Percentiles rank a stretch among this genome's conserved stretches.
phyloP scores from a whole-genome alignment of 2,888 invertebrate genomes.

The Thumatha senex region DNA sequence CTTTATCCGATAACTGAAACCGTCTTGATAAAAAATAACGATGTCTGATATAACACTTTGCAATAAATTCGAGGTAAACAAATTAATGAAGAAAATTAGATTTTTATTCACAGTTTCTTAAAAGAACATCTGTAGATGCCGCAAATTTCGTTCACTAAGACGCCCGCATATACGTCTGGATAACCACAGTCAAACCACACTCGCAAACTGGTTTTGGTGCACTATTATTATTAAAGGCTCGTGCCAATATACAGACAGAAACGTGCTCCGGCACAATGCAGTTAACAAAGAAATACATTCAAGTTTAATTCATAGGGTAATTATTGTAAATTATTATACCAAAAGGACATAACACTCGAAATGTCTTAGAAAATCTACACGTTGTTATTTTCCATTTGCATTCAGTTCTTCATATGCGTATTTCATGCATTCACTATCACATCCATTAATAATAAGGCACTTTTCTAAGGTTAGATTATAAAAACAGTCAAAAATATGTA shows the following conservation, averaged over 20 bases:
- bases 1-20: slow-evolving; percentile 13
- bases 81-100: slow-evolving; percentile 27
- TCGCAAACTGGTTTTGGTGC: slow-evolving; percentile 80
- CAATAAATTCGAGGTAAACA: slow-evolving; percentile 20
- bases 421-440: slow-evolving; percentile 78
- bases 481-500: slow-evolving; percentile 61
- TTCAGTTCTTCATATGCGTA: slow-evolving; percentile 55
- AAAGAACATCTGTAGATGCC: slow-evolving; percentile 46
- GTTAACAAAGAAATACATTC: slow-evolving; percentile 64
- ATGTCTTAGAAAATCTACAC: slow-evolving; percentile 62
- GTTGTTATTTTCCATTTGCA: slow-evolving; percentile 59
- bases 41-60: slow-evolving; percentile 25
- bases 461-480: slow-evolving; percentile 59
- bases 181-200: slow-evolving; percentile 76
- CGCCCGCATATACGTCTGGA: slow-evolving; percentile 76
- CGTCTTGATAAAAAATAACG: slow-evolving; percentile 27
- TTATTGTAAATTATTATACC: slow-evolving; percentile 68
- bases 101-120: slow-evolving; percentile 38
- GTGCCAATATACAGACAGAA: slow-evolving; percentile 76
- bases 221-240: slow-evolving; percentile 82
- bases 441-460: slow-evolving; percentile 78
- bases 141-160: slow-evolving; percentile 66
- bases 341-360: slow-evolving; percentile 75
- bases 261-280: slow-evolving; percentile 64
- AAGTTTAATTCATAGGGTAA: slow-evolving; percentile 54